These are phyloP conservation scores for Bothrops jararaca DNA, from an alignment of 2,113 vertebrate species.

Conservation along the genomic window DNA sequence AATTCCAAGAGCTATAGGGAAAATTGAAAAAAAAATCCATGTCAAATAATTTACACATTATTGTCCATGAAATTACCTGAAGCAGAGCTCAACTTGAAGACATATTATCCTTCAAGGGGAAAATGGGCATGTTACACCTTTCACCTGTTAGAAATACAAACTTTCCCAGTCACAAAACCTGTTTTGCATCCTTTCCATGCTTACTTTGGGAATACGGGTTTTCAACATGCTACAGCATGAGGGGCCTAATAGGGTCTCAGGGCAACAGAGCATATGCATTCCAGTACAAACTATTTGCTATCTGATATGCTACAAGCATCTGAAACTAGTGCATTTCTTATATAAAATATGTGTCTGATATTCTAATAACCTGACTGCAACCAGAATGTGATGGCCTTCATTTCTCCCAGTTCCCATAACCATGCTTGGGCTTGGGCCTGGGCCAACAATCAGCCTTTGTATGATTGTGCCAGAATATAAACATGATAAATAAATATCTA, in stretches of 20 bases:
- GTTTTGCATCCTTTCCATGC: neutral
- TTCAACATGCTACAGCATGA: neutral
- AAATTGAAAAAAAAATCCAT: neutral
- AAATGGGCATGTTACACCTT: neutral
- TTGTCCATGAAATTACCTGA: neutral
- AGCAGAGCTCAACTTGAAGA: neutral
- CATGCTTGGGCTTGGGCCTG: neutral
- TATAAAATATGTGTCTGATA: neutral
- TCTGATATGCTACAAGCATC: neutral
- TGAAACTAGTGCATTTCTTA: neutral
- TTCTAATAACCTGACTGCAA: neutral
- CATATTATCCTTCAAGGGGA: neutral
- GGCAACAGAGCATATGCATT: neutral
- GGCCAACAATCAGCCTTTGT: neutral
- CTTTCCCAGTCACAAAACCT: neutral
- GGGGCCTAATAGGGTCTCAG: neutral
- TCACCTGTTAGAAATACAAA: neutral
- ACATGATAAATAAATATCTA: neutral
- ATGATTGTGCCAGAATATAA: neutral
- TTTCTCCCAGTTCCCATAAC: neutral
- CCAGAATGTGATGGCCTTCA: neutral
- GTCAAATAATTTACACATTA: neutral
- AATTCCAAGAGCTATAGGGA: neutral
- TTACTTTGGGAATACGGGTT: neutral
- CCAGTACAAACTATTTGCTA: neutral